These are phyloP conservation scores for Epirrhoe tristata DNA, from an alignment of 2,888 invertebrate genomes.

Conservation along the genomic window DNA sequence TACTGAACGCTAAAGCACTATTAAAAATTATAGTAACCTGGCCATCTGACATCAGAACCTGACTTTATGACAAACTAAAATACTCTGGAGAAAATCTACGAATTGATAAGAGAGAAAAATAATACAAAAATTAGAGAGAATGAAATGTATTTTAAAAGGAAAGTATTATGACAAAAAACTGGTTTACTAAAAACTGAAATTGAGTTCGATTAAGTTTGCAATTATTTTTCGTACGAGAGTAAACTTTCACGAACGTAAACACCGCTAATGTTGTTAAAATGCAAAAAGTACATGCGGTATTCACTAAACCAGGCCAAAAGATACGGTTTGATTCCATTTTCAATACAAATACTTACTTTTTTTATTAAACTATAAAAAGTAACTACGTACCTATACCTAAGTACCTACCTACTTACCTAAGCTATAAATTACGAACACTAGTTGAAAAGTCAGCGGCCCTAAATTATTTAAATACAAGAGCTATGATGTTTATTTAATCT, in stretches of 20 bases:
- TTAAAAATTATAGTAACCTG: background rate
- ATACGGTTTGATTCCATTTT: slow-evolving; percentile 55
- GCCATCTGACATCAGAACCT: too few relatives aligned
- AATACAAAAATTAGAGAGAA: background rate
- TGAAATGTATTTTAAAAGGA: background rate
- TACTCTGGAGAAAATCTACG: too few relatives aligned
- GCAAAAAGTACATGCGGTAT: slow-evolving; percentile 47
- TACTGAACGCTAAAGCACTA: background rate
- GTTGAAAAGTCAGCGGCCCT: too few relatives aligned
- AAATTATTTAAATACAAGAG: too few relatives aligned
- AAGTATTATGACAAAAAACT: background rate
- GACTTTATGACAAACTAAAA: too few relatives aligned
- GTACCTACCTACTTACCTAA: too few relatives aligned
- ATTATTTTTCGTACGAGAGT: slow-evolving; percentile 19
- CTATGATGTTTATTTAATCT: too few relatives aligned
- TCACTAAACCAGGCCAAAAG: slow-evolving; percentile 56
- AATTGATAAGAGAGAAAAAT: too few relatives aligned
- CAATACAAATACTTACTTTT: slow-evolving; percentile 38
- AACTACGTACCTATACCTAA: too few relatives aligned
- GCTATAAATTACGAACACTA: background rate
- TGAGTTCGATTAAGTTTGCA: background rate
- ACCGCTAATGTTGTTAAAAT: slow-evolving; percentile 36
- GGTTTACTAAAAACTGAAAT: background rate
- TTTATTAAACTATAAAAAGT: slow-evolving; percentile 35
- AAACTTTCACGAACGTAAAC: slow-evolving; percentile 40